Evolutionary conservation across 2,888 invertebrate genomes (phyloP).

Genomic region (Cosmorhoe ocellata): DNA sequence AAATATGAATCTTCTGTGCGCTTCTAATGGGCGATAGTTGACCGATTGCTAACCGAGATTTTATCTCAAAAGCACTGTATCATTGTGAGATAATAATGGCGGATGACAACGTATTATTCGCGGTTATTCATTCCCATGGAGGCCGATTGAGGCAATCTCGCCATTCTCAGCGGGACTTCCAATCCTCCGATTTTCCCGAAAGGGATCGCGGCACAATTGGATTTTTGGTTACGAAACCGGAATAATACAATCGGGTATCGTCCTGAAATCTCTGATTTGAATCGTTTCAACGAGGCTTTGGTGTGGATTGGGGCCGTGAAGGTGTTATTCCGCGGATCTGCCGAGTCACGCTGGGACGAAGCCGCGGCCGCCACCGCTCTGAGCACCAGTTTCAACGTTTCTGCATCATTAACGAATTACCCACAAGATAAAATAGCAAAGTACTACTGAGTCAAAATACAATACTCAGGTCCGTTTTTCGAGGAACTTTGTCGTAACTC

Average conservation of each 20-base stretch:
- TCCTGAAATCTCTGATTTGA: conserved; percentile 81
- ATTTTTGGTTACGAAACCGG: conserved; percentile 81
- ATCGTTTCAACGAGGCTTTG: conserved; percentile 75
- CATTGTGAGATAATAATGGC: conserved; percentile 81
- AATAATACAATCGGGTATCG: conserved; percentile 81
- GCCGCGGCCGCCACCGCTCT: conserved; percentile 7
- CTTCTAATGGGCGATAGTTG: conserved; percentile 55
- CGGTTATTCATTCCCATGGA: conserved; percentile 72
- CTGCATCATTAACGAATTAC: too few species aligned
- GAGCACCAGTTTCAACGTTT: neutral
- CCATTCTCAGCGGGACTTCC: conserved; percentile 79
- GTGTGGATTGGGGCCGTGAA: conserved; percentile 68
- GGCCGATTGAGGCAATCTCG: conserved; percentile 77
- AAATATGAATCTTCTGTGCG: conserved; percentile 66
- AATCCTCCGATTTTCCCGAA: conserved; percentile 59
- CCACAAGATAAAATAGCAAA: too few species aligned
- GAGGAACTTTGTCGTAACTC: too few species aligned
- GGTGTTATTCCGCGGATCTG: conserved; percentile 62
- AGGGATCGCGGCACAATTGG: conserved; percentile 78
- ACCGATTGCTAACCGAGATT: conserved; percentile 72
- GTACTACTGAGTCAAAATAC: too few species aligned
- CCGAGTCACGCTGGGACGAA: conserved; percentile 54
- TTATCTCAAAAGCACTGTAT: conserved; percentile 79
- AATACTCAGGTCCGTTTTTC: too few species aligned
- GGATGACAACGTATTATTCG: conserved; percentile 81